These are phyloP conservation scores for Caenorhabditis sulstoni DNA, from an alignment of 2,888 invertebrate species.

Conservation along the genomic window DNA sequence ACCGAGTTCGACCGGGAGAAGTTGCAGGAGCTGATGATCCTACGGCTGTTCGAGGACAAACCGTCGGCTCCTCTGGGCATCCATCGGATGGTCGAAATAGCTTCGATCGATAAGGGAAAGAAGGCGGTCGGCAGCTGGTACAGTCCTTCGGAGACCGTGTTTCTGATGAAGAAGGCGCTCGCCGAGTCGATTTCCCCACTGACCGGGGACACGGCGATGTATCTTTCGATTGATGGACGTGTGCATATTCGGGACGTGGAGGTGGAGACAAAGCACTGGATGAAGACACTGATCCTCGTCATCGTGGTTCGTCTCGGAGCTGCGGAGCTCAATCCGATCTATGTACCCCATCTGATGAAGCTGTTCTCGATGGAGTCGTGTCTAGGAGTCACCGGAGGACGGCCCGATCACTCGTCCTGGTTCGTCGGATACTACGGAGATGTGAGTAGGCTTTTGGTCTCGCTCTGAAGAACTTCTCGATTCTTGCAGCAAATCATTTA, in stretches of 20 bases:
- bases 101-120: conserved; percentile 50
- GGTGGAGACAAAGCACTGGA: conserved; percentile 70
- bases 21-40: conserved; percentile 57
- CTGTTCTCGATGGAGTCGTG: conserved; percentile 89
- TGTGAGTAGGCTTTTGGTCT: conserved; percentile 54
- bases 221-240: conserved; percentile 66
- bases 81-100: conserved; percentile 66
- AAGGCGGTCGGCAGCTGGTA: conserved; percentile 73
- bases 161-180: conserved; percentile 68
- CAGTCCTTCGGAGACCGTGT: conserved; percentile 71
- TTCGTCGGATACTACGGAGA: conserved; percentile 91
- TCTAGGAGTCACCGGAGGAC: conserved; percentile 93
- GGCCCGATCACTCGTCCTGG: conserved; percentile 93
- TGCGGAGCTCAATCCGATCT: conserved; percentile 83
- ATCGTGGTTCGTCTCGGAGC: conserved; percentile 73
- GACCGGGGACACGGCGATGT: conserved; percentile 62
- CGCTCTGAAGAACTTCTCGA: neutral
- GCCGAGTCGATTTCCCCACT: conserved; percentile 62
- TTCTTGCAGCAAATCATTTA: conserved; percentile 87
- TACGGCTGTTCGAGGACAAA: conserved; percentile 72
- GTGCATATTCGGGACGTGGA: conserved; percentile 66
- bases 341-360: conserved; percentile 89
- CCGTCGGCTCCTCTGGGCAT: conserved; percentile 66
- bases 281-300: conserved; percentile 69
- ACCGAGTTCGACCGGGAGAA: conserved; percentile 33